Base-by-base conservation (phyloP, 2,113 vertebrate species). In the Irena cyanogastra region DNA sequence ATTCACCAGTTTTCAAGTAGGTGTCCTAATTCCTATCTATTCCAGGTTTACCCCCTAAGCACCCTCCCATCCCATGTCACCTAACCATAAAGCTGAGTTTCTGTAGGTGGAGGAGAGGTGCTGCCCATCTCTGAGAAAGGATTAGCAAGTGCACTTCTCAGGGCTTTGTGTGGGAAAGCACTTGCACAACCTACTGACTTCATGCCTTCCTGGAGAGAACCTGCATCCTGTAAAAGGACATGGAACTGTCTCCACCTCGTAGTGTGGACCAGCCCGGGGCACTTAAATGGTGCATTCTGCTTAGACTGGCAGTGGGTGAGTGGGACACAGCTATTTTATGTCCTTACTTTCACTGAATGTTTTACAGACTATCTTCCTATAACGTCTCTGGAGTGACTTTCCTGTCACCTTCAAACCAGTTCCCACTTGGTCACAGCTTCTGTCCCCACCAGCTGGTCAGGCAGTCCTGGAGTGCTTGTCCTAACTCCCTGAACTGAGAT, bases 231-330 rank as follows among this genome's bases (percentile, higher is more conserved):
- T 52, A 35, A 12, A 13, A 17, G 54, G 35, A 31, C 5, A 1
- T 30, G 50, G 31, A 76, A 31, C 23, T 42, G 6, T 35, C 30
- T 63, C 60, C 39, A 59, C 4, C 9, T 65, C 26, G 14, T 23
- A 35, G 49, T 6, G 24, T 14, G 22, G 22, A 89, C 30, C 44
- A 50, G 49, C 11, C 13, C 26, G 0, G 0, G 14, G 7, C n/a
- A 33, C 5, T 35, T 63, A 24, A 53, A 63, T 13, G 5, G 35
- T 44, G 8, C 4, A 12, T 82, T 65, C 49, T 61, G 42, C 26
- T 83, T 33, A 64, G 35, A 33, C 19, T 39, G 42, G 42, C 6
- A 17, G 6, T 4, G 5, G 3, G 9, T 56, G 26, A 10, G 35
- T 54, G 54, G 50, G 22, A 83, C 19, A 15, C 30, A n/a, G 7